phyloP scores from a whole-genome alignment of 2,888 invertebrate genomes.

The Rhorus exstirpatorius region DNA sequence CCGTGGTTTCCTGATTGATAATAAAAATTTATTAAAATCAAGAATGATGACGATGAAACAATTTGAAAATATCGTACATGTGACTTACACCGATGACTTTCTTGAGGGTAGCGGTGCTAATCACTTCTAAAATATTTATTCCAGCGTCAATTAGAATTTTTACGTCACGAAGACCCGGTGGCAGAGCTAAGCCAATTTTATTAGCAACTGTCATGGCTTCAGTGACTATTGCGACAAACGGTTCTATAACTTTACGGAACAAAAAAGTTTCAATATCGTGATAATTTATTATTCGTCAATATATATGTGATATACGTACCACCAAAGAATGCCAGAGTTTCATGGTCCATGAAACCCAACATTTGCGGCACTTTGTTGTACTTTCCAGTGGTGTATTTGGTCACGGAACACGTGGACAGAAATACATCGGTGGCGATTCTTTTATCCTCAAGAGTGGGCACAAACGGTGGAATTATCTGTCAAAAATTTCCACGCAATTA shows the following conservation, averaged over 20 bases:
- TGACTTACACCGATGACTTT: slow-evolving; percentile 18
- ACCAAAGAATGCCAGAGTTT: slow-evolving; percentile 73
- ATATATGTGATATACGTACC: slow-evolving; percentile 34
- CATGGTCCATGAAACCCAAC: slow-evolving; percentile 87
- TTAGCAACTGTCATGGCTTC: background rate
- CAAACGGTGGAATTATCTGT: slow-evolving; percentile 83
- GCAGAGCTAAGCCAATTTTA: slow-evolving; percentile 2
- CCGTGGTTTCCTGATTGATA: slow-evolving; percentile 64
- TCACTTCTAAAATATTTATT: background rate
- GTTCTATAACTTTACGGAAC: slow-evolving; percentile 8
- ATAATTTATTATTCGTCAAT: background rate
- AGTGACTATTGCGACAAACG: slow-evolving; percentile 1
- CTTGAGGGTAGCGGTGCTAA: background rate
- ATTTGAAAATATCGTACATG: background rate
- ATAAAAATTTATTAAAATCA: background rate
- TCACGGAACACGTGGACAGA: slow-evolving; percentile 85
- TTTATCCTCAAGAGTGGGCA: slow-evolving; percentile 87
- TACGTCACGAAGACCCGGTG: background rate
- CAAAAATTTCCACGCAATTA: background rate
- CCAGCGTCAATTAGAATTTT: slow-evolving; percentile 3
- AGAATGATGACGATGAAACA: background rate
- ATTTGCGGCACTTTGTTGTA: slow-evolving; percentile 87
- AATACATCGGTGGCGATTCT: slow-evolving; percentile 86
- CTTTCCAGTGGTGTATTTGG: slow-evolving; percentile 85
- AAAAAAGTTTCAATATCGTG: no score